These are phyloP conservation scores for Endomychus coccineus DNA, from an alignment of 2,888 invertebrate genomes.

Conservation along the genomic window DNA sequence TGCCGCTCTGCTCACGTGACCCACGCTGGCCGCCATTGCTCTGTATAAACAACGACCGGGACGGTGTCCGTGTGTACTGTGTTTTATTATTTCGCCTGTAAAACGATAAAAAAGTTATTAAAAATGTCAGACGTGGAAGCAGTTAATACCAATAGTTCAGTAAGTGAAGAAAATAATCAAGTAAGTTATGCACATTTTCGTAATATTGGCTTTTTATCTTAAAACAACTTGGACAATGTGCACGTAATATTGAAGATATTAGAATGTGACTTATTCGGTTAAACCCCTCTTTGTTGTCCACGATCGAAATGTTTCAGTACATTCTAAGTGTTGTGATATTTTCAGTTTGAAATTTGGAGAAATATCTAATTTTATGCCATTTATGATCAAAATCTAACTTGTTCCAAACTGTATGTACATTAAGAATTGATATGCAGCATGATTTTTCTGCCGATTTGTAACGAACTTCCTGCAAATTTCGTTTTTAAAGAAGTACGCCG, in stretches of 20 bases:
- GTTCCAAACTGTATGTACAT: no score
- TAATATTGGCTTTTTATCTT: slow-evolving; percentile 21
- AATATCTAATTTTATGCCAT: no score
- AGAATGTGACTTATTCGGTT: slow-evolving; percentile 37
- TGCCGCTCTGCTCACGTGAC: slow-evolving; percentile 46
- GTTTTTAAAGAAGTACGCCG: slow-evolving; percentile 31
- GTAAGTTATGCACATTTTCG: slow-evolving; percentile 30
- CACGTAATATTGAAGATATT: slow-evolving; percentile 39
- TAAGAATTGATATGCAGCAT: no score
- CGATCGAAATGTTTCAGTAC: slow-evolving; percentile 25
- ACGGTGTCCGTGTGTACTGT: slow-evolving; percentile 31
- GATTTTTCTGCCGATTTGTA: slow-evolving; percentile 14
- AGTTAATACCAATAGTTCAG: slow-evolving; percentile 39
- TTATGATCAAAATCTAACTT: no score
- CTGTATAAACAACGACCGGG: slow-evolving; percentile 54
- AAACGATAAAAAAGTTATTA: slow-evolving; percentile 26
- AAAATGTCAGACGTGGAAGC: slow-evolving; percentile 45
- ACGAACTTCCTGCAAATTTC: slow-evolving; percentile 19
- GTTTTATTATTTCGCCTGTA: slow-evolving; percentile 24
- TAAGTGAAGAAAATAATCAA: slow-evolving; percentile 40
- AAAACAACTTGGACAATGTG: slow-evolving; percentile 38
- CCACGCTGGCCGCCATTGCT: slow-evolving; percentile 57
- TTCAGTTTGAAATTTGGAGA: no score
- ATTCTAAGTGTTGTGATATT: slow-evolving; percentile 28
- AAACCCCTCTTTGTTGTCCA: slow-evolving; percentile 28